Evolutionary conservation across 30 jellyfish, hydroid and myxozoan genomes (phyloP).

Genomic region (Hydra vulgaris): DNA sequence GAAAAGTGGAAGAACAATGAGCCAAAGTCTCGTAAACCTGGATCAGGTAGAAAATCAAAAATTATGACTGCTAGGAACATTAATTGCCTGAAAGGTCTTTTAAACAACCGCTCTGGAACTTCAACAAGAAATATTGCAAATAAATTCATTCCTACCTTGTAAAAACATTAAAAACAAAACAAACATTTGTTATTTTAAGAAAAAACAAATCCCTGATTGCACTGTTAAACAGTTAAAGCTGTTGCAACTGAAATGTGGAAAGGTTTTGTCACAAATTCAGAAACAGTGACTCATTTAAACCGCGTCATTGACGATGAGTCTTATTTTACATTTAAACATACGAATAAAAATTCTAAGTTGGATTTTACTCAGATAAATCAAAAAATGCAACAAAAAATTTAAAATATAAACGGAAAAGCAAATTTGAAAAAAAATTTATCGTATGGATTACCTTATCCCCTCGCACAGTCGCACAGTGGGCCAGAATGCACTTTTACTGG

Average conservation of each 20-base stretch:
- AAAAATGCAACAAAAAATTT: not conserved
- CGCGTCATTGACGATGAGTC: not conserved
- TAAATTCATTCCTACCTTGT: too few relatives aligned
- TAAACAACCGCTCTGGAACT: not conserved
- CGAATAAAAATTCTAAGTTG: not conserved
- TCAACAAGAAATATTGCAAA: not conserved
- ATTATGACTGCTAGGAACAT: not conserved
- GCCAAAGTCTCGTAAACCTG: not conserved
- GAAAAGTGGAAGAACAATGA: not conserved
- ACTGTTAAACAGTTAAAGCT: not conserved
- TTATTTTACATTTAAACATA: not conserved
- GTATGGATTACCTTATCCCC: not conserved
- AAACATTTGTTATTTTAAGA: not conserved
- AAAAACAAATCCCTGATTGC: not conserved
- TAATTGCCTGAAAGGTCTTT: not conserved
- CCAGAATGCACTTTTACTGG: too few relatives aligned
- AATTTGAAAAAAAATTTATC: too few relatives aligned
- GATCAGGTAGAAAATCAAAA: not conserved
- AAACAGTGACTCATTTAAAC: not conserved
- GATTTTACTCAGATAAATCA: not conserved
- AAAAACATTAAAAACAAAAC: not conserved
- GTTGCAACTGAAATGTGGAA: not conserved
- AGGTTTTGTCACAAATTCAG: not conserved
- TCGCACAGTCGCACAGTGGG: not conserved
- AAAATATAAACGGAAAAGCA: not conserved